These are phyloP conservation scores for Karalla daura DNA, from an alignment of 2,797 vertebrate genomes.

Conservation along the genomic window DNA sequence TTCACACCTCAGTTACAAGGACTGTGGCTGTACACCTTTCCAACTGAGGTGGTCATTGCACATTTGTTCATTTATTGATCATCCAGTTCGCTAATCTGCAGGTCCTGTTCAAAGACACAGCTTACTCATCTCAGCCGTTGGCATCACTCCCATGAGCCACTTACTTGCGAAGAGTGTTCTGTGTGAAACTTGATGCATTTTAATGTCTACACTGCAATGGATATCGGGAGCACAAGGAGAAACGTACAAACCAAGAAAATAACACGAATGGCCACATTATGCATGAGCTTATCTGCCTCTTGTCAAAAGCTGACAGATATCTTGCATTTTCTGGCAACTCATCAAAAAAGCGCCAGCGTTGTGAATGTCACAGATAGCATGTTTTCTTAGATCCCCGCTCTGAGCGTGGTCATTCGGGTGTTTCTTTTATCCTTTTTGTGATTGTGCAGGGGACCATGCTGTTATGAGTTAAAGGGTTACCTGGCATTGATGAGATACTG, in stretches of 20 bases:
- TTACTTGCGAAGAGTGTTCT: conserved; percentile 22
- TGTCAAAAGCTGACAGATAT: conserved; percentile 28
- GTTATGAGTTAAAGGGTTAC: conserved; percentile 76
- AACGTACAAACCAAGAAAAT: conserved; percentile 12
- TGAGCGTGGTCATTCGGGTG: conserved; percentile 1
- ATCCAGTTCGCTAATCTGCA: conserved; percentile 25
- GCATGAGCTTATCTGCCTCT: conserved; percentile 17
- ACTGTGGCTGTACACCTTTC: neutral
- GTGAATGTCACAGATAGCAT: neutral
- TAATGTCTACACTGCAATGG: conserved; percentile 27
- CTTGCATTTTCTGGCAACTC: conserved; percentile 1
- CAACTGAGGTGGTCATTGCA: neutral
- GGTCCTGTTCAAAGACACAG: conserved; percentile 26
- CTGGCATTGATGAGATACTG: conserved; percentile 99
- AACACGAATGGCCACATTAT: conserved; percentile 22
- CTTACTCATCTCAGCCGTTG: conserved; percentile 10
- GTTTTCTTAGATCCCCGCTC: neutral
- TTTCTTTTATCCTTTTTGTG: conserved; percentile 22
- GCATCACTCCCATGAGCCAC: conserved; percentile 24
- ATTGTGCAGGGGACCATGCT: conserved; percentile 12
- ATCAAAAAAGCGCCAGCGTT: conserved; percentile 19
- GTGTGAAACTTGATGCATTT: conserved; percentile 35
- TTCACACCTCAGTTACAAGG: neutral
- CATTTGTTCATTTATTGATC: conserved; percentile 22
- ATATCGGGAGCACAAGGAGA: conserved; percentile 11